Conservation (phyloP, 2,113 vertebrate species). For the Girardinichthys multiradiatus region DNA sequence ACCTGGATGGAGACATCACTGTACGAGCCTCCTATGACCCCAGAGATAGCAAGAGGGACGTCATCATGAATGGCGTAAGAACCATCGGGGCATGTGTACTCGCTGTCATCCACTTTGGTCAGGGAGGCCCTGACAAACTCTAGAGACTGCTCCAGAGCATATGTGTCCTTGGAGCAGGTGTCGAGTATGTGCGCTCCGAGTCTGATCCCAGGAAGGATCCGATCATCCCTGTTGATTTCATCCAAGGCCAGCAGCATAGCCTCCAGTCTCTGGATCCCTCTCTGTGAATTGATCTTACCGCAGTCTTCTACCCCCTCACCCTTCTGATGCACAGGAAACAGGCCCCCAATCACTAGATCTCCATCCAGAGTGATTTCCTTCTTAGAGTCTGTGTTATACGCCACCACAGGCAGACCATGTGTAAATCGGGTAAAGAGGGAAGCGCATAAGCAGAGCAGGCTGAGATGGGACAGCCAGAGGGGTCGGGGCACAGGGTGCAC, state of each 20-base stretch:
- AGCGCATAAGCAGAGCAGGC: slow-evolving; percentile 61
- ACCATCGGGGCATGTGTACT: slow-evolving; percentile 96
- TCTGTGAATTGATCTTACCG: slow-evolving; percentile 94
- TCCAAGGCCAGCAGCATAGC: slow-evolving; percentile 97
- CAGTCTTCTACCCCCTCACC: slow-evolving; percentile 90
- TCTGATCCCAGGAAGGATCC: slow-evolving; percentile 88
- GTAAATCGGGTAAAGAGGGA: slow-evolving; percentile 60
- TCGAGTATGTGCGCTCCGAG: slow-evolving; percentile 95
- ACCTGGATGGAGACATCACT: slow-evolving; percentile 99
- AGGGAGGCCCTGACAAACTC: slow-evolving; percentile 97
- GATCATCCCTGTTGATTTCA: slow-evolving; percentile 90
- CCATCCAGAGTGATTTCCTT: slow-evolving; percentile 92
- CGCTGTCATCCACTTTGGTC: slow-evolving; percentile 91
- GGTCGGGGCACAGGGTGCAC: slow-evolving; percentile 65
- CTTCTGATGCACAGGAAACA: slow-evolving; percentile 97
- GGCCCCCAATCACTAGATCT: slow-evolving; percentile 94
- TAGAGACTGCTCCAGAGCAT: slow-evolving; percentile 95
- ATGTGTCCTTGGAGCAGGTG: slow-evolving; percentile 98
- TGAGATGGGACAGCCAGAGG: slow-evolving; percentile 59
- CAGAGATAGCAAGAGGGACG: slow-evolving; percentile 90
- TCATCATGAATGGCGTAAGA: slow-evolving; percentile 95
- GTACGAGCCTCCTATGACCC: slow-evolving; percentile 97
- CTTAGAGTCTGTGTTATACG: slow-evolving; percentile 80
- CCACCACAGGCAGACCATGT: slow-evolving; percentile 69
- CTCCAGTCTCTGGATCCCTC: slow-evolving; percentile 96